phyloP scores from a whole-genome alignment of 1,140 invertebrate species.

The Patella vulgata region DNA sequence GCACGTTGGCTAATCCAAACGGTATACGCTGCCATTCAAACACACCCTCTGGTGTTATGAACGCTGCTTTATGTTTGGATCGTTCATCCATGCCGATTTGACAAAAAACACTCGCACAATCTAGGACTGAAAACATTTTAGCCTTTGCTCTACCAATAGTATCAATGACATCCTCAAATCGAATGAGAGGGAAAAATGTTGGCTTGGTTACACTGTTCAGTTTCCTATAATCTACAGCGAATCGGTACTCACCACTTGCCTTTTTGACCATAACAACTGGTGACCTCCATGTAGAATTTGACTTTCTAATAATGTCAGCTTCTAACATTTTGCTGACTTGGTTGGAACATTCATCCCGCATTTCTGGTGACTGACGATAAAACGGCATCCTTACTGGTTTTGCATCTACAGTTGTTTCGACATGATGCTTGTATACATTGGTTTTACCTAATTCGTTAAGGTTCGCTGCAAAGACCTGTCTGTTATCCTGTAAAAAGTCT shows the following conservation, averaged over 20 bases:
- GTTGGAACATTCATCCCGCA: constrained; percentile 31
- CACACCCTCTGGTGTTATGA: constrained; percentile 31
- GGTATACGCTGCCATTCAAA: constrained; percentile 25
- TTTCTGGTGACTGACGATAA: constrained; percentile 24
- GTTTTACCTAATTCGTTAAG: constrained; percentile 21
- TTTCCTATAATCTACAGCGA: no score
- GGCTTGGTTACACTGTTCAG: no score
- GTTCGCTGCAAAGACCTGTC: constrained; percentile 22
- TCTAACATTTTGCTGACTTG: no score
- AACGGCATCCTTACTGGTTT: no score
- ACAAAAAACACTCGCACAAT: constrained; percentile 32
- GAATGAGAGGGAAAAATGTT: constrained; percentile 22
- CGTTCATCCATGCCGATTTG: constrained; percentile 26
- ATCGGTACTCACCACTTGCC: no score
- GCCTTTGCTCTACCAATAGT: no score
- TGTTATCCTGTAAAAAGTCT: constrained; percentile 17
- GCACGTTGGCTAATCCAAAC: constrained; percentile 29
- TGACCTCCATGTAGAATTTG: constrained; percentile 17
- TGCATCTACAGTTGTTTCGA: no score
- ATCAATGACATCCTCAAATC: no score
- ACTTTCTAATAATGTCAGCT: no score
- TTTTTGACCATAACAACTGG: no score
- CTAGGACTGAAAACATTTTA: no score
- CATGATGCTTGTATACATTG: constrained; percentile 11
- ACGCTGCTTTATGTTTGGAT: constrained; percentile 37